These are phyloP conservation scores for Collichthys lucidus DNA, from an alignment of 2,113 vertebrate species.

Conservation along the genomic window DNA sequence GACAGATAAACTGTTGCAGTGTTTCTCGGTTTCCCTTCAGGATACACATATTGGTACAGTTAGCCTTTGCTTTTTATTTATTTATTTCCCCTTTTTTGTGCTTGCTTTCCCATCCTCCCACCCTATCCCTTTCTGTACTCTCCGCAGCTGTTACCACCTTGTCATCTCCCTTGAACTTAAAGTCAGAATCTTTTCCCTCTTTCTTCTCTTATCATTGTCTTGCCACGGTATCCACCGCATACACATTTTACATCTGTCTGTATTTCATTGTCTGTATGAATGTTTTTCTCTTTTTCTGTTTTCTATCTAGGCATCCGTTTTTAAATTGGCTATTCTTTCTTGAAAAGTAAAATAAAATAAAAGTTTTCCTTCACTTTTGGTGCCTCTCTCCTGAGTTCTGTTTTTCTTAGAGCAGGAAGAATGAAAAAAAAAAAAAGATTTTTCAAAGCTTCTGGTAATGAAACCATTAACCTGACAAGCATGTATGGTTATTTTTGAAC, in stretches of 20 bases:
- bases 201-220: conserved; percentile 28
- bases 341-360: neutral
- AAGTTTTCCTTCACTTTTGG: neutral
- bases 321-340: conserved; percentile 17
- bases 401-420: neutral
- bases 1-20: conserved; percentile 48
- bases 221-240: conserved; percentile 26
- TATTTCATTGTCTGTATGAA: conserved; percentile 52
- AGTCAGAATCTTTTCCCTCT: conserved; percentile 8
- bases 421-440: neutral
- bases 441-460: conserved; percentile 9
- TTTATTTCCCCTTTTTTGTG: conserved; percentile 42
- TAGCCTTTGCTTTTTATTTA: conserved; percentile 54
- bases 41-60: conserved; percentile 42
- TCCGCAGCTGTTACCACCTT: conserved; percentile 16
- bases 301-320: neutral
- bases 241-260: conserved; percentile 45
- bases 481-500: conserved; percentile 14
- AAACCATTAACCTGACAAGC: neutral
- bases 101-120: conserved; percentile 18
- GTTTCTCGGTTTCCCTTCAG: conserved; percentile 50
- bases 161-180: conserved; percentile 36
- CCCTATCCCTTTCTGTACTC: conserved; percentile 17
- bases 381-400: conserved; percentile 3
- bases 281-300: conserved; percentile 23